Evolutionary conservation across 2,888 invertebrate genomes (phyloP), one percentile per base, ranked within the genome.

Genomic region (Achlya flavicornis): DNA sequence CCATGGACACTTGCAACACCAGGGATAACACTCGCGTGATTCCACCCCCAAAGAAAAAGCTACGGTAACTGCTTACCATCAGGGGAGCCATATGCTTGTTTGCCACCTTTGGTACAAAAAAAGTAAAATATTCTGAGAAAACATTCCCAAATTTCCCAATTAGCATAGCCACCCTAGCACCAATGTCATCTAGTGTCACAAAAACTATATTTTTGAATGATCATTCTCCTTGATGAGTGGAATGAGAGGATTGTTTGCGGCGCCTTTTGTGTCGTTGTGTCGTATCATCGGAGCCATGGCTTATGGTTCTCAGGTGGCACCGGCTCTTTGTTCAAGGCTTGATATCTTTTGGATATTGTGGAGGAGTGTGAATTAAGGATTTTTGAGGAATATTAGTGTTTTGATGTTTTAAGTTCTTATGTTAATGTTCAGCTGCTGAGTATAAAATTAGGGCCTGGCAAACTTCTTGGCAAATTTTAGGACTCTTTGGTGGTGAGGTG

Each of bases 181-280:
- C 70, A 78, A 74, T 85, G 85, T 84, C 85, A 76, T 83, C 76
- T 72, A 71, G 68, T 83, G 85, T 84, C 81, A 85, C 83, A 84
- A 85, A 84, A 83, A 85, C 77, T 75, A 68, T 64, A 70, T 73
- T 84, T 83, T 66, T 83, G 82, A 72, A 66, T 61, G 64, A 82
- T 86, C 85, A 86, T 83, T 67, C 75, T 77, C 62, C 70, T 79
- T 86, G 86, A 86, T 85, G 86, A 85, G 82, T 69, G 61, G 72
- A 72, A 69, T 64, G 61, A 63, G 65, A 67, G 69, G 70, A 72
- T 69, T 72, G 65, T 67, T 65, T 57, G 69, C 69, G 64, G 62
- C 62, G 72, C 79, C 41, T 35, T 60, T 60, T 60, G 61, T 53
- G 61, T 46, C 60, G 43, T 43, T 43, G 10, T 61, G 61, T 38